Conservation (phyloP, 2,797 vertebrate genomes). For the Alauda arvensis region DNA sequence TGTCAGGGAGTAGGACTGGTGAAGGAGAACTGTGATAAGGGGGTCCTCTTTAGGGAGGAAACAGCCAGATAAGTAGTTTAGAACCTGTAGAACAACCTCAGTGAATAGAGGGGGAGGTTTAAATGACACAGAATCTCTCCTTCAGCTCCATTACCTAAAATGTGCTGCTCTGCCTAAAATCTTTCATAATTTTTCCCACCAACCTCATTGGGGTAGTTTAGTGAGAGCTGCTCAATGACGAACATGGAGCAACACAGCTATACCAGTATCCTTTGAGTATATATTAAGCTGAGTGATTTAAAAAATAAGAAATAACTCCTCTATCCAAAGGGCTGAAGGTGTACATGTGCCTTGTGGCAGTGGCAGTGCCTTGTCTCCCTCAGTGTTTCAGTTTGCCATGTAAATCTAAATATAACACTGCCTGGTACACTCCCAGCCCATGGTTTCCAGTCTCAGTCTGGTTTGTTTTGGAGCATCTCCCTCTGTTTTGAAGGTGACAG, state of each 20-base stretch:
- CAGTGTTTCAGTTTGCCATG: background rate
- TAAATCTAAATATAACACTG: background rate
- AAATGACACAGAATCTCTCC: background rate
- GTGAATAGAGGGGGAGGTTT: background rate
- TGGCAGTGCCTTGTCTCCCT: background rate
- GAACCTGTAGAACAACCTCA: background rate
- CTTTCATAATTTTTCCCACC: background rate
- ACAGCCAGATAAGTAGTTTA: background rate
- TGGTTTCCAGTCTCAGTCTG: background rate
- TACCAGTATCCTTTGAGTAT: background rate
- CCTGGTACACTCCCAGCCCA: background rate
- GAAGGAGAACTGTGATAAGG: background rate
- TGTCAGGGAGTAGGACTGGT: background rate
- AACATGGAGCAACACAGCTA: background rate
- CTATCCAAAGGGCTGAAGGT: background rate
- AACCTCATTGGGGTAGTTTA: background rate
- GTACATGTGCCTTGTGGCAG: fast-evolving
- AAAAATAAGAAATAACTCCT: background rate
- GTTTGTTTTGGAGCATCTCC: background rate
- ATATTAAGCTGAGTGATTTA: background rate
- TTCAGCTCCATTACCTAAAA: background rate
- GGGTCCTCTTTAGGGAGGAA: background rate
- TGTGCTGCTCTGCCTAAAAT: background rate
- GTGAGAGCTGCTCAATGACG: background rate
- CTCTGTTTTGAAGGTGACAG: background rate